Percentiles rank a stretch among this genome's conserved stretches.
phyloP scores from a whole-genome alignment of 2,888 invertebrate species.

The Ormia ochracea region DNA sequence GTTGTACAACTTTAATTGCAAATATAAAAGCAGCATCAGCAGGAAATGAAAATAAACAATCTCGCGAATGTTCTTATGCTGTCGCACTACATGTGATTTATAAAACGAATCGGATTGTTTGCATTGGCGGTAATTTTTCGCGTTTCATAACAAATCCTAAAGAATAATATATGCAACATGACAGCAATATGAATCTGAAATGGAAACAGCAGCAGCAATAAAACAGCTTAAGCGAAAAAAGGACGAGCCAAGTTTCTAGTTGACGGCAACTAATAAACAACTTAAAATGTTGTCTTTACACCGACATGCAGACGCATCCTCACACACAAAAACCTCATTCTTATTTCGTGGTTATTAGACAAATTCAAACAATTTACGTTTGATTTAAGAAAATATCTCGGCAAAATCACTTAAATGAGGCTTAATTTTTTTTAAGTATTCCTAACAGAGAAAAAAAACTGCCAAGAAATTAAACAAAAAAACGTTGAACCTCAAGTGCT shows the following conservation, averaged over 20 bases:
- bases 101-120: neutral
- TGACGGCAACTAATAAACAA: slow-evolving; percentile 44
- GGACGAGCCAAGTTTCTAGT: slow-evolving; percentile 31
- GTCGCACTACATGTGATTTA: neutral
- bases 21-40: neutral
- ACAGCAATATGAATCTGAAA: neutral
- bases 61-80: neutral
- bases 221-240: neutral
- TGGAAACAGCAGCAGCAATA: neutral
- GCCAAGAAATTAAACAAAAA: too few relatives aligned
- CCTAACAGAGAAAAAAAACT: too few relatives aligned
- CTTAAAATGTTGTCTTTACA: slow-evolving; percentile 23
- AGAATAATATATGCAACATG: slow-evolving; percentile 37
- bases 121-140: slow-evolving; percentile 48
- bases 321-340: too few relatives aligned
- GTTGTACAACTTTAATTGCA: too few relatives aligned
- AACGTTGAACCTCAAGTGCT: too few relatives aligned
- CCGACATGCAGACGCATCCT: neutral
- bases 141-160: slow-evolving; percentile 53
- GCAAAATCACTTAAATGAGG: too few relatives aligned
- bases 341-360: too few relatives aligned
- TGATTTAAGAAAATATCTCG: too few relatives aligned
- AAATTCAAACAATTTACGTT: too few relatives aligned
- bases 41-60: neutral
- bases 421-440: too few relatives aligned